Percentiles rank a stretch among this genome's conserved stretches.
Evolutionary conservation across 2,113 vertebrate genomes (phyloP).

Genomic region (Motacilla alba): DNA sequence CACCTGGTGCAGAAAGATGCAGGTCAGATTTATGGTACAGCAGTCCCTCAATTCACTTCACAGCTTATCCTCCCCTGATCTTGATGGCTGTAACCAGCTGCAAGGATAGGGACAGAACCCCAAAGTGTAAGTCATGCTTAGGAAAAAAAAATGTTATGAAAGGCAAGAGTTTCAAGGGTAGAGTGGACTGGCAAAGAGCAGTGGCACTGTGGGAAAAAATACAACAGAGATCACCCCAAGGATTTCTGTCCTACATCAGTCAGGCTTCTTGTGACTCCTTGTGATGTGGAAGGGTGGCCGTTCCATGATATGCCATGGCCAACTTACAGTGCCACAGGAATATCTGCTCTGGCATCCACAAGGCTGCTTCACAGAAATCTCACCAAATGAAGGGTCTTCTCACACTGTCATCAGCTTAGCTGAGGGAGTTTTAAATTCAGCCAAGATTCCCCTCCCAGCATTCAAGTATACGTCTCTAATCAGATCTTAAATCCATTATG

Average conservation of each 20-base stretch:
- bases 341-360: neutral
- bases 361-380: neutral
- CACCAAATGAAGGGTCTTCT: neutral
- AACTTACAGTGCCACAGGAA: accelerated
- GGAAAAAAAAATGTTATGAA: neutral
- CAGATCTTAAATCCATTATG: slow-evolving; percentile 11
- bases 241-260: neutral
- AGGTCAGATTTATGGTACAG: neutral
- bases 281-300: neutral
- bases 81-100: neutral
- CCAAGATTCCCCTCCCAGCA: neutral
- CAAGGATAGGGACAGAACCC: neutral
- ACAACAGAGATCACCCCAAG: neutral
- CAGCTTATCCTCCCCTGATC: neutral
- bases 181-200: neutral
- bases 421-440: neutral
- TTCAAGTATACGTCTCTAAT: neutral
- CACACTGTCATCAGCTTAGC: neutral
- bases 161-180: neutral
- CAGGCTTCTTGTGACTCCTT: neutral
- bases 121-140: neutral
- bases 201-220: neutral
- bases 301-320: accelerated
- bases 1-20: neutral
- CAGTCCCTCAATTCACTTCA: neutral